Base-by-base conservation (phyloP, 1,140 invertebrate genomes). In the Drosophila nasuta region DNA sequence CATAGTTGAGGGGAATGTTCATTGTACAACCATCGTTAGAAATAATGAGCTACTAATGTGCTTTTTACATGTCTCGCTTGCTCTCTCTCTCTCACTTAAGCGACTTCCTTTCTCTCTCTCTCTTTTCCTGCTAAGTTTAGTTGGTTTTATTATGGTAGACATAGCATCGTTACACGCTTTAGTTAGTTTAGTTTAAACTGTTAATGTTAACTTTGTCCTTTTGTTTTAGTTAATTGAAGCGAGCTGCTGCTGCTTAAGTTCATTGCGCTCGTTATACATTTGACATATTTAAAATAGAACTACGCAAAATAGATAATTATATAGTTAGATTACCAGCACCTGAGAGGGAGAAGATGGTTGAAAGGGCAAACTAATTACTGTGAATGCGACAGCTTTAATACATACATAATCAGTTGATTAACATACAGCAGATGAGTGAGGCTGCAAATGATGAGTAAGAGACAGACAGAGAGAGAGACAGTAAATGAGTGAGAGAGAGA, bases 31-130 rank as follows among this genome's bases (percentile, higher is more conserved):
- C 66, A 70, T 52, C 72, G 81, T 67, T 72, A 30, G 48, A 56
- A 59, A 75, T 83, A 82, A 80, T 83, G 76, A 83, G 81, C 77
- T 85, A 81, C 81, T 85, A 85, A 83, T 83, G 81, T 83, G 70
- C 68, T 70, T 77, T 83, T 83, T 80, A 78, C 81, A 83, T 83
- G 80, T 72, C 6, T 17, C 33, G 43, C 11, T 20, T 51, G 4
- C 13, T 13, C 10, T 6, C 17, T 56, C 59, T 6, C 48, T 41
- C 13, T 45, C 38, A 0, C 4, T 58, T 10, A 5, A 20, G 0
- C 6, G n/a, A 33, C 10, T 58, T 1, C n/a, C 17, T 38, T 20
- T 20, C 25, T 65, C 28, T 25, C 15, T 15, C 35, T 49, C 45
- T 43, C 41, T 33, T 38, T 3, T 2, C 15, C 4, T 1, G 11